A percentile compares a stretch with the other conserved stretches of the same genome.
Evolutionary conservation across 2,797 vertebrate species (phyloP).

Genomic region (Anabacerthia variegaticeps): DNA sequence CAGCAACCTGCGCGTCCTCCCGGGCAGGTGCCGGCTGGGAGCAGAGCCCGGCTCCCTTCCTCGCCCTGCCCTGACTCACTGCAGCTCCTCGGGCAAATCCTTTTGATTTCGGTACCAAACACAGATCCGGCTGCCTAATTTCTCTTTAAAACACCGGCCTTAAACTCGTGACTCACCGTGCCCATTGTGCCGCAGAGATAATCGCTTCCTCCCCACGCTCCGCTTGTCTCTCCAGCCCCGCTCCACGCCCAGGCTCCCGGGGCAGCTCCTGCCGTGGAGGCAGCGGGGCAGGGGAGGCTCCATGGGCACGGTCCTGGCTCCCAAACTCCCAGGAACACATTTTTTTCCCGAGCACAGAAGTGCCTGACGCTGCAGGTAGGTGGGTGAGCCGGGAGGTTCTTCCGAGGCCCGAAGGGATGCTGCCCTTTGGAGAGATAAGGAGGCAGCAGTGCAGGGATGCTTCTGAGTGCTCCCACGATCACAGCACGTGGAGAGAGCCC

Average conservation of each 20-base stretch:
- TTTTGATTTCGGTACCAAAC: conserved; percentile 55
- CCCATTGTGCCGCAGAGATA: conserved; percentile 1
- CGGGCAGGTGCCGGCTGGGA: not conserved
- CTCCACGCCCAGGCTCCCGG: not conserved
- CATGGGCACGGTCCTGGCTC: not conserved
- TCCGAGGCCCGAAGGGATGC: not conserved
- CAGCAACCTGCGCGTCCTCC: not conserved
- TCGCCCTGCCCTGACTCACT: conserved; percentile 28
- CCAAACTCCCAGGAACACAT: not conserved
- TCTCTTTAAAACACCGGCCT: conserved; percentile 15
- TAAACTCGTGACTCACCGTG: conserved; percentile 27
- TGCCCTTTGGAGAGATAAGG: not conserved
- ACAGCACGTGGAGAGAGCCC: not conserved
- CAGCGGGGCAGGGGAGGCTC: not conserved
- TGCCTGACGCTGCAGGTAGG: not conserved
- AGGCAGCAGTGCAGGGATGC: not conserved
- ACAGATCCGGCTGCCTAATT: conserved; percentile 46
- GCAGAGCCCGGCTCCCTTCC: conserved; percentile 35
- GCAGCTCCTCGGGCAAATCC: conserved; percentile 2
- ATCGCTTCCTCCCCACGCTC: conserved; percentile 38
- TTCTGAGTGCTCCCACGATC: not conserved
- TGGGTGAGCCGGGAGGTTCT: not conserved
- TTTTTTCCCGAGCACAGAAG: not conserved
- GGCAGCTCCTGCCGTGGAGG: not conserved
- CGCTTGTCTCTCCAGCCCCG: conserved; percentile 27